These are phyloP conservation scores for Choloepus didactylus DNA, from an alignment of 2,797 vertebrate species.

Conservation along the genomic window DNA sequence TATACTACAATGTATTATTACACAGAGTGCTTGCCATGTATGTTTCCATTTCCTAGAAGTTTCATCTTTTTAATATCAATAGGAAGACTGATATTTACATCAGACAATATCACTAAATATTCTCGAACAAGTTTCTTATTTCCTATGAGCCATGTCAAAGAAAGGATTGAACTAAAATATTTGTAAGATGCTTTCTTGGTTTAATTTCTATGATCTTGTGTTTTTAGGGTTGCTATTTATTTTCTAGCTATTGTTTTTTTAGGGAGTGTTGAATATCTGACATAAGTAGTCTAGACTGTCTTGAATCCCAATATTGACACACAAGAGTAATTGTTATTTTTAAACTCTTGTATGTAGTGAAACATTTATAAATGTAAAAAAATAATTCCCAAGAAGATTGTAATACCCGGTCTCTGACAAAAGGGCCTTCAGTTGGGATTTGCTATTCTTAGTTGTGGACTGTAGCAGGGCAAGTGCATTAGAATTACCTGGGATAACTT, in stretches of 20 bases:
- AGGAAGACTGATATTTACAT: background rate
- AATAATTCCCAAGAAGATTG: background rate
- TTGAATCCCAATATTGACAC: slow-evolving; percentile 15
- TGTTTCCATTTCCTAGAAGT: background rate
- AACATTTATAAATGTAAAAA: background rate
- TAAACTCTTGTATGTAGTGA: background rate
- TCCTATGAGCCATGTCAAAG: background rate
- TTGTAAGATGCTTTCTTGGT: slow-evolving; percentile 32
- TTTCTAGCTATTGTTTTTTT: background rate
- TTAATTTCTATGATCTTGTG: slow-evolving; percentile 29
- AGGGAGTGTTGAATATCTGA: background rate
- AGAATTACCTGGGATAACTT: background rate
- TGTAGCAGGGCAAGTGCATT: background rate
- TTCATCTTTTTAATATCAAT: background rate
- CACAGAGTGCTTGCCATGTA: background rate
- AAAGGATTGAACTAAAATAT: slow-evolving; percentile 22
- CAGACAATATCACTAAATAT: background rate
- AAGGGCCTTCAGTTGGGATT: background rate
- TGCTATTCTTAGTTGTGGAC: background rate
- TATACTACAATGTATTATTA: background rate
- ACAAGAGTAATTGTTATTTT: background rate
- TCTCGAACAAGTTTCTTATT: slow-evolving; percentile 13
- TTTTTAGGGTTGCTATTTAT: background rate
- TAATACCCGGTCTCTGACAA: background rate
- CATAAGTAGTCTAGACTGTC: background rate